These are phyloP conservation scores for Nomada ruficornis DNA, from an alignment of 2,888 invertebrate genomes.

Conservation along the genomic window DNA sequence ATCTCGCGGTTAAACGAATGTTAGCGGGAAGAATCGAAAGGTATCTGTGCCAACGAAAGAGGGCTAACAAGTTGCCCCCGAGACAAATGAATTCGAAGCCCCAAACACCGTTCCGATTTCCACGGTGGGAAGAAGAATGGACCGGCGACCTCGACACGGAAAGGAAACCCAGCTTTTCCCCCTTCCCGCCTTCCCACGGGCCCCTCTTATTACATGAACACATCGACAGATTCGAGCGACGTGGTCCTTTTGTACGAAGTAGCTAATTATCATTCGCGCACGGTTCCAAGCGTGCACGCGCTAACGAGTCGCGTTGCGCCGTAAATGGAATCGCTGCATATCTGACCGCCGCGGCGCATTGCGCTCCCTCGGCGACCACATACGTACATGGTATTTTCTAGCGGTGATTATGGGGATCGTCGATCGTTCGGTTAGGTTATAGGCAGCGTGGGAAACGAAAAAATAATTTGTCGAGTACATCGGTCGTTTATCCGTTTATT, in stretches of 20 bases:
- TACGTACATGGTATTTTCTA: conserved; percentile 30
- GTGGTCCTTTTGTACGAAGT: conserved; percentile 54
- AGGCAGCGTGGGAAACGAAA: conserved; percentile 49
- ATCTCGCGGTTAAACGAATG: background rate
- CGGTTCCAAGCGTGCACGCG: conserved; percentile 41
- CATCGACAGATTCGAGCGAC: conserved; percentile 49
- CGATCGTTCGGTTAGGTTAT: conserved; percentile 26
- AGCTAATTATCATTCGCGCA: conserved; percentile 68
- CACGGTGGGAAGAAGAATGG: conserved; percentile 41
- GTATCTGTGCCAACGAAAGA: conserved; percentile 33
- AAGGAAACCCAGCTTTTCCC: conserved; percentile 20
- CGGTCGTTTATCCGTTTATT: background rate
- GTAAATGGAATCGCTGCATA: conserved; percentile 64
- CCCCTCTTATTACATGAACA: conserved; percentile 36
- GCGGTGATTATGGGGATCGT: conserved; percentile 57
- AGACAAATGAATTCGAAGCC: conserved; percentile 53
- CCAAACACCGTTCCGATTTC: conserved; percentile 48
- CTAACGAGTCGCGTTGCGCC: conserved; percentile 67
- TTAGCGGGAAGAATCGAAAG: background rate
- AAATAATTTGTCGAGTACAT: conserved; percentile 39
- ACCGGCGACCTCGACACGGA: conserved; percentile 51
- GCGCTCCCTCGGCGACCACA: conserved; percentile 1
- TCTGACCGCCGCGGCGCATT: conserved; percentile 9
- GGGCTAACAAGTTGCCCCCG: conserved; percentile 47
- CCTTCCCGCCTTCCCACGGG: background rate